Evolutionary conservation across 2,888 invertebrate genomes (phyloP).

Genomic region (Eupithecia pulchellata): DNA sequence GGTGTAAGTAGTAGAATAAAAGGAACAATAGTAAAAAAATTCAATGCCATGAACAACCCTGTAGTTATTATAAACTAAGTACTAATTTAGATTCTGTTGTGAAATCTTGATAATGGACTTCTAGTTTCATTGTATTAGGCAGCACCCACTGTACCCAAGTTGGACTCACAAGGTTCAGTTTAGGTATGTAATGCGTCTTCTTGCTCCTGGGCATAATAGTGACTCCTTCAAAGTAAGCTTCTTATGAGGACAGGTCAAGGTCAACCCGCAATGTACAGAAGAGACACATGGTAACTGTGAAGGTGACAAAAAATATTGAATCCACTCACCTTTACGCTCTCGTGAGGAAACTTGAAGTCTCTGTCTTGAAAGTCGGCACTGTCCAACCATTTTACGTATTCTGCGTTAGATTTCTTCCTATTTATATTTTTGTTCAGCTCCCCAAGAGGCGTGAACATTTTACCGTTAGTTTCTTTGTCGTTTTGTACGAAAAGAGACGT

Average conservation of each 20-base stretch:
- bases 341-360: constrained; percentile 80
- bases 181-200: too few relatives aligned
- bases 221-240: neutral
- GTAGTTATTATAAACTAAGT: neutral
- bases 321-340: constrained; percentile 68
- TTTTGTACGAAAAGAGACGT: constrained; percentile 81
- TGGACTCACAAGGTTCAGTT: neutral
- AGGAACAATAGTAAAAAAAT: too few relatives aligned
- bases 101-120: neutral
- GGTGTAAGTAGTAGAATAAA: too few relatives aligned
- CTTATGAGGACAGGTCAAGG: constrained; percentile 40
- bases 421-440: constrained; percentile 74
- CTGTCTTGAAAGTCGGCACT: constrained; percentile 68
- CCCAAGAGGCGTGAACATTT: constrained; percentile 80
- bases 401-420: constrained; percentile 70
- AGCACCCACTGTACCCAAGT: neutral
- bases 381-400: constrained; percentile 73
- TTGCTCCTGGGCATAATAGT: neutral
- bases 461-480: constrained; percentile 77
- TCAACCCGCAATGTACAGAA: constrained; percentile 24
- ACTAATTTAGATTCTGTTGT: neutral
- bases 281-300: constrained; percentile 16
- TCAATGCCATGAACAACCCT: too few relatives aligned
- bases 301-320: constrained; percentile 9
- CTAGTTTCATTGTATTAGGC: neutral